These are phyloP conservation scores for Armadillidium nasatum DNA, from an alignment of 1,140 invertebrate genomes.

Conservation along the genomic window DNA sequence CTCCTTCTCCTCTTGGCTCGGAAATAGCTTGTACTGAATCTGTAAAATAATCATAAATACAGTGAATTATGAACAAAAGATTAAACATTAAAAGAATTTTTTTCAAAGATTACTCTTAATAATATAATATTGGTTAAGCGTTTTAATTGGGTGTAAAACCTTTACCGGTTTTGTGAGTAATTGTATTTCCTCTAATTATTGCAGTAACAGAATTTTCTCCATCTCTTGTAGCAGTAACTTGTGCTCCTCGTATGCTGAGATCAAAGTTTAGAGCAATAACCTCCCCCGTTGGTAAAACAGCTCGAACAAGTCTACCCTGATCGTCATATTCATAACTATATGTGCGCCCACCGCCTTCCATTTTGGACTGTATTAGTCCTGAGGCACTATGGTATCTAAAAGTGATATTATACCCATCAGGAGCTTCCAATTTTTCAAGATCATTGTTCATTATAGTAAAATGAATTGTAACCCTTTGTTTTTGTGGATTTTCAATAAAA, in stretches of 20 bases:
- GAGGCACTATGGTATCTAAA: conserved; percentile 38
- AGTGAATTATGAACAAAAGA: too few species aligned
- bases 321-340: conserved; percentile 94
- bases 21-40: not conserved
- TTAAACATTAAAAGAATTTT: too few species aligned
- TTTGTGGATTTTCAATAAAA: conserved; percentile 42
- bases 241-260: conserved; percentile 78
- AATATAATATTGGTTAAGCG: too few species aligned
- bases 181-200: conserved; percentile 77
- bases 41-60: not conserved
- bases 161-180: conserved; percentile 52
- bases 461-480: conserved; percentile 36
- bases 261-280: conserved; percentile 79
- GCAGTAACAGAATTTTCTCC: conserved; percentile 73
- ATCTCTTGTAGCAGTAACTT: conserved; percentile 77
- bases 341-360: conserved; percentile 82
- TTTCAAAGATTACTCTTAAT: too few species aligned
- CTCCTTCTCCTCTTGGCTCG: conserved; percentile 20
- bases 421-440: conserved; percentile 38
- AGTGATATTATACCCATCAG: conserved; percentile 43
- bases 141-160: too few species aligned
- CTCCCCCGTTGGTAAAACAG: conserved; percentile 86
- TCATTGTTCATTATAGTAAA: conserved; percentile 32
- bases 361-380: conserved; percentile 74
- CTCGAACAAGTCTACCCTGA: conserved; percentile 81